Evolutionary conservation across 2,113 vertebrate genomes (phyloP), one percentile per base, ranked within the genome.

Genomic region (Plestiodon gilberti): DNA sequence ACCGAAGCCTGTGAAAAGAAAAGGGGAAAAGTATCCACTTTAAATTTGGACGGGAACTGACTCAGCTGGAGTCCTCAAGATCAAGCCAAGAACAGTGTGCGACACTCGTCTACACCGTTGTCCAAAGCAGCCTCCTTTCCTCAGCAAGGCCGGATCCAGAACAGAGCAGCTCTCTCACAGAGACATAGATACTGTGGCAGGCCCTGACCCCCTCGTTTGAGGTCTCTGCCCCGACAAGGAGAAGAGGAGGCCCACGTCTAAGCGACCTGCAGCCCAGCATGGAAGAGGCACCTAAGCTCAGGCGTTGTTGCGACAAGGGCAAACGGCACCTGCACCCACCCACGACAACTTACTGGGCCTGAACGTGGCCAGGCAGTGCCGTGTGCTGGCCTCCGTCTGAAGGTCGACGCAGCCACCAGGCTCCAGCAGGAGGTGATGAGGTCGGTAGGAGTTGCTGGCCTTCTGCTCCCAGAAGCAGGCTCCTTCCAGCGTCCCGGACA

Each of bases 321-420:
- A n/a, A n/a, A n/a, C n/a, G n/a, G n/a, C n/a, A n/a, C n/a, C n/a
- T n/a, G n/a, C n/a, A n/a, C n/a, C n/a, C 28, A 25, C 3, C 4
- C 28, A 6, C 17, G 0, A 0, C 30, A 9, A 92, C 96, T 3
- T 88, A 98, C 98, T 96, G 23, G 98, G 99, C 90, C 99, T 96
- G 91, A 98, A 99, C 0, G 98, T 99, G 13, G 98, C 98, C 4
- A 99, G 97, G 92, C 98, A 99, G 95, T 99, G 98, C 3, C 98
- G 95, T 9, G 97, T 99, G 87, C 88, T 96, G 52, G 96, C 94
- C 95, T 99, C 98, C 2, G 97, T 97, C 67, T 99, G 99, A 76
- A 99, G 97, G 89, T 99, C 98, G 0, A 97, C 97, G 92, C 97
- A 99, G 82, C 98, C 97, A 0, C 97, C 96, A 0, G 96, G 88